phyloP scores from a whole-genome alignment of 2,113 vertebrate species.

The Condylura cristata region DNA sequence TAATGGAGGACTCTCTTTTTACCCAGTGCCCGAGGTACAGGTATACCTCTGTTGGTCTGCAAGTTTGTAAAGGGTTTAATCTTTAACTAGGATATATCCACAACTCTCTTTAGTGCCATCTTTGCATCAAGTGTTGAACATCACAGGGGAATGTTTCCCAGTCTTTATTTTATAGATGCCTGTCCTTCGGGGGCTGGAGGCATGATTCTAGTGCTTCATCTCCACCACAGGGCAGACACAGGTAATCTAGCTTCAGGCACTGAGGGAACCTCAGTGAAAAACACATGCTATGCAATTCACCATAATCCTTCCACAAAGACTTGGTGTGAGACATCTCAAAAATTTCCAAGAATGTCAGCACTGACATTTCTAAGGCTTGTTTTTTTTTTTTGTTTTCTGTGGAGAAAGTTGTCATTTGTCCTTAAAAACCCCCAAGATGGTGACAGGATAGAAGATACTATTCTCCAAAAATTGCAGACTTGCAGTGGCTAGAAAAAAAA shows the following conservation, averaged over 20 bases:
- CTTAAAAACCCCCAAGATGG: neutral
- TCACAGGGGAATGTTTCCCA: neutral
- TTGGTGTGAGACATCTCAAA: neutral
- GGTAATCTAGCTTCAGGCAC: neutral
- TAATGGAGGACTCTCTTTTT: neutral
- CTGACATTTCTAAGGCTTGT: neutral
- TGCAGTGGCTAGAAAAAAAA: neutral
- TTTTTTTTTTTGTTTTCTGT: neutral
- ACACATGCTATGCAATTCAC: neutral
- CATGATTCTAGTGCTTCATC: accelerated
- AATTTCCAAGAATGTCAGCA: neutral
- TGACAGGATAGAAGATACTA: neutral
- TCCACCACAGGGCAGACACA: neutral
- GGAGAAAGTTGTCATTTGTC: neutral
- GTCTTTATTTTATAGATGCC: neutral
- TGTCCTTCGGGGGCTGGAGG: neutral
- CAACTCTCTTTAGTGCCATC: neutral
- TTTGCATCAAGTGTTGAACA: neutral
- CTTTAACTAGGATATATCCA: neutral
- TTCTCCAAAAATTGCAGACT: neutral
- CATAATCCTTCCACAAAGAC: neutral
- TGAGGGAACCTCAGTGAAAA: neutral
- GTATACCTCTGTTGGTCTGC: neutral
- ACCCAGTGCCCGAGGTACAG: neutral
- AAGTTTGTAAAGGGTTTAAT: neutral